Conservation (phyloP, 1,140 invertebrate genomes). For the Pseudomyrmex sp. region DNA sequence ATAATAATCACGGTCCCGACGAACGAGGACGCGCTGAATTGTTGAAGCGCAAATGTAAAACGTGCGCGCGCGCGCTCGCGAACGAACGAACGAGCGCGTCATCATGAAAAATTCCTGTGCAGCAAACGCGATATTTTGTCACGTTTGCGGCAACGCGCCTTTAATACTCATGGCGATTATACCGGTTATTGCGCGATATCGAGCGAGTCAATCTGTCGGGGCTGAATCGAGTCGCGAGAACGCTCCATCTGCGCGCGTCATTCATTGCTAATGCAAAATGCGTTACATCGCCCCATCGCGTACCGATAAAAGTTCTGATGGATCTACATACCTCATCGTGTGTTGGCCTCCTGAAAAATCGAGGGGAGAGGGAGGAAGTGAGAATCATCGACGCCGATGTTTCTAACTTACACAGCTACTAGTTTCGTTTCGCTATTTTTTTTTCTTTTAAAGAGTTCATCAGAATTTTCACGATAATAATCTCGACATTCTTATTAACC, state of each 20-base stretch:
- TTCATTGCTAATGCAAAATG: constrained; percentile 40
- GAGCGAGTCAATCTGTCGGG: constrained; percentile 26
- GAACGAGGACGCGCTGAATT: background rate
- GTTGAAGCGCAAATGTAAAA: no score
- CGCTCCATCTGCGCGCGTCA: constrained; percentile 13
- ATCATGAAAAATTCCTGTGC: constrained; percentile 42
- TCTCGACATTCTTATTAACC: constrained; percentile 24
- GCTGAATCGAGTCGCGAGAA: constrained; percentile 17
- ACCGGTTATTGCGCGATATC: constrained; percentile 37
- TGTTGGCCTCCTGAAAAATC: background rate
- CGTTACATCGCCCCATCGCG: constrained; percentile 19
- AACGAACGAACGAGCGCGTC: background rate
- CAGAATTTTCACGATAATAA: constrained; percentile 47
- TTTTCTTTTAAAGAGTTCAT: constrained; percentile 17
- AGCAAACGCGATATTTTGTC: constrained; percentile 22
- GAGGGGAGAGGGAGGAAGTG: background rate
- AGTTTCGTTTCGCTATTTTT: constrained; percentile 28
- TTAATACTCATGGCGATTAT: constrained; percentile 3
- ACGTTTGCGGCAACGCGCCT: constrained; percentile 29
- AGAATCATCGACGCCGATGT: constrained; percentile 27
- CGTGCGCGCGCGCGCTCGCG: background rate
- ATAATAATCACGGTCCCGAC: constrained; percentile 37
- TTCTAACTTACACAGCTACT: constrained; percentile 25
- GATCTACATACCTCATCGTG: background rate
- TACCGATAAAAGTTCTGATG: constrained; percentile 43